A percentile compares a stretch with the other conserved stretches of the same genome.
Evolutionary conservation across 1,140 invertebrate species (phyloP).

Genomic region (Papilio polytes): DNA sequence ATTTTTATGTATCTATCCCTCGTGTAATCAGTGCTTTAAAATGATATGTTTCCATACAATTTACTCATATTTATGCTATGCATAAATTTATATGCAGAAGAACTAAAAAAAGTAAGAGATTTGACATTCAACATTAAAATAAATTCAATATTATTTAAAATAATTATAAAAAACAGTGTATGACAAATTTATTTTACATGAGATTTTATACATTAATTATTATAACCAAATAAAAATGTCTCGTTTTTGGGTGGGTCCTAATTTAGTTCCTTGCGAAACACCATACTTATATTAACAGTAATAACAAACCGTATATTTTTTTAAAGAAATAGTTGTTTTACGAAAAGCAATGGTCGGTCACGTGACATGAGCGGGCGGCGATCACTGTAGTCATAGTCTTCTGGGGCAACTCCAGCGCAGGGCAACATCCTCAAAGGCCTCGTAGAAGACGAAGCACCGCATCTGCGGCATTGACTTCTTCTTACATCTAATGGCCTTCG

Average conservation of each 20-base stretch:
- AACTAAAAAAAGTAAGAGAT: background rate
- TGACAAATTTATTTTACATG: too few species aligned
- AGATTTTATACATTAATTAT: too few species aligned
- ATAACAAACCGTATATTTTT: background rate
- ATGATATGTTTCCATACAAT: constrained; percentile 48
- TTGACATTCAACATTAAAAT: too few species aligned
- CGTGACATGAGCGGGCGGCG: constrained; percentile 61
- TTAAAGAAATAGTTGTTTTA: constrained; percentile 65
- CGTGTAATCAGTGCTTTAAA: constrained; percentile 35
- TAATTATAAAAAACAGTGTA: too few species aligned
- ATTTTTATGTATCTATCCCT: background rate
- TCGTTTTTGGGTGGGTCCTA: background rate
- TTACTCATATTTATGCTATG: constrained; percentile 40
- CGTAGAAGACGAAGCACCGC: constrained; percentile 65
- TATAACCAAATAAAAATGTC: too few species aligned
- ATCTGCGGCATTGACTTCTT: constrained; percentile 59
- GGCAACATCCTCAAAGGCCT: constrained; percentile 69
- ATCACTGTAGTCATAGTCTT: constrained; percentile 51
- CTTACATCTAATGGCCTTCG: constrained; percentile 65
- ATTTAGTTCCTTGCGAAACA: background rate
- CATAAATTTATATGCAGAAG: background rate
- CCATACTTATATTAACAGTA: background rate
- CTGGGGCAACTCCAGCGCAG: constrained; percentile 56
- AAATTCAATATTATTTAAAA: too few species aligned
- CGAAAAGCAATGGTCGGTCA: constrained; percentile 70